phyloP scores from a whole-genome alignment of 2,888 invertebrate species.

The Nemapogon koenigi region DNA sequence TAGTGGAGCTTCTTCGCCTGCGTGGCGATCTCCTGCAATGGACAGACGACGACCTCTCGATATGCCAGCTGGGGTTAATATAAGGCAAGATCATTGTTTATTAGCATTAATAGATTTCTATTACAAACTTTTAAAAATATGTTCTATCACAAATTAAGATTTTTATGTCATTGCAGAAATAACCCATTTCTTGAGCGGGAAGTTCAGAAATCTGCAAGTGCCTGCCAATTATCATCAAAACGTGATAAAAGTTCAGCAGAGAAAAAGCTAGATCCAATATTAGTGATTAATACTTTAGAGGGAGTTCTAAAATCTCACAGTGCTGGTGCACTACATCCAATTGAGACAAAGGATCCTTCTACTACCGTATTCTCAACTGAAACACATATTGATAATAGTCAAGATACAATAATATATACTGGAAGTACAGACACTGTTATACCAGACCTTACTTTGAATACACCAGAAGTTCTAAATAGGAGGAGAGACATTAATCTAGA shows the following conservation, averaged over 20 bases:
- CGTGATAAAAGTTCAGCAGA: constrained; percentile 38
- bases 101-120: too few relatives aligned
- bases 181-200: constrained; percentile 61
- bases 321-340: constrained; percentile 47
- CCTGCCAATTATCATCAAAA: constrained; percentile 48
- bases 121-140: too few relatives aligned
- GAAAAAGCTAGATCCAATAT: constrained; percentile 26
- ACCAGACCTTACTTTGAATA: constrained; percentile 21
- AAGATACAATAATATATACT: constrained; percentile 35
- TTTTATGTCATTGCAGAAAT: constrained; percentile 31
- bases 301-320: constrained; percentile 54
- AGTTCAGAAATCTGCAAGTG: constrained; percentile 73
- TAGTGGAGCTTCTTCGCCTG: constrained; percentile 71
- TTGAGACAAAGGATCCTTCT: constrained; percentile 20
- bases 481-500: too few relatives aligned
- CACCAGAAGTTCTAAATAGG: constrained; percentile 13
- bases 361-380: background rate
- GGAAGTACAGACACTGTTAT: constrained; percentile 48
- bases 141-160: constrained; percentile 17
- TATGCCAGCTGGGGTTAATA: constrained; percentile 57
- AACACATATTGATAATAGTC: constrained; percentile 32
- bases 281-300: constrained; percentile 24
- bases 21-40: constrained; percentile 69
- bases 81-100: constrained; percentile 32
- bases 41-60: constrained; percentile 65